Percentiles rank a stretch among this genome's conserved stretches.
Evolutionary conservation across 2,888 invertebrate species (phyloP).

Genomic region (Heteromyza rotundicornis): DNA sequence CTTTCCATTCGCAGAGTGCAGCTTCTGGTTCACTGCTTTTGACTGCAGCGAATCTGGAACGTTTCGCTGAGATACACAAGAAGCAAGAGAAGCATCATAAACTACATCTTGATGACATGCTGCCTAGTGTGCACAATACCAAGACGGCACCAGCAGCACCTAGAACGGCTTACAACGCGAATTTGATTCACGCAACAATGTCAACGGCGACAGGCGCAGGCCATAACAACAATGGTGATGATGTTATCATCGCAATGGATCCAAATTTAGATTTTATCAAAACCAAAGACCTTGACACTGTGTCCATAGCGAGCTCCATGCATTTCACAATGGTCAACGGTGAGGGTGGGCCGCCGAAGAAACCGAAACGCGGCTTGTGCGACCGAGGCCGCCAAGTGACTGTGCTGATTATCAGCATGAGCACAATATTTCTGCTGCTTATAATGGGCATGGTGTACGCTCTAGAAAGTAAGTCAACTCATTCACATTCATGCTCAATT

Average conservation of each 20-base stretch:
- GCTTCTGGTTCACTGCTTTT: slow-evolving; percentile 80
- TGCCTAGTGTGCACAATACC: slow-evolving; percentile 35
- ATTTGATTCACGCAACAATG: slow-evolving; percentile 42
- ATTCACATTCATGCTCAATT: too few relatives aligned
- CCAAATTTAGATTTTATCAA: slow-evolving; percentile 58
- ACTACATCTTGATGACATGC: slow-evolving; percentile 32
- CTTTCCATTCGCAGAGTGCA: slow-evolving; percentile 69
- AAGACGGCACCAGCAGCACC: slow-evolving; percentile 24
- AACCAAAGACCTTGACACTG: slow-evolving; percentile 70
- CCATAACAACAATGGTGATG: slow-evolving; percentile 32
- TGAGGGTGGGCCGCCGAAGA: slow-evolving; percentile 67
- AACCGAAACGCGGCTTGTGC: slow-evolving; percentile 74
- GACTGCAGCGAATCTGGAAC: slow-evolving; percentile 76
- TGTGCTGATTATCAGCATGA: slow-evolving; percentile 82
- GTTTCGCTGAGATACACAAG: slow-evolving; percentile 67
- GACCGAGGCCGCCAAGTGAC: slow-evolving; percentile 79
- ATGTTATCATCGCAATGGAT: slow-evolving; percentile 56
- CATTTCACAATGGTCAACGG: slow-evolving; percentile 88
- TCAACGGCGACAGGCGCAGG: slow-evolving; percentile 9
- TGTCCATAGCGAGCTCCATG: slow-evolving; percentile 83
- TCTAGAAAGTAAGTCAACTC: slow-evolving; percentile 77
- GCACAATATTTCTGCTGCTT: slow-evolving; percentile 79
- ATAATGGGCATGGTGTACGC: slow-evolving; percentile 81
- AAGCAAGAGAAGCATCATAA: slow-evolving; percentile 47
- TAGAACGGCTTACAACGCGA: slow-evolving; percentile 44